Evolutionary conservation across 2,797 vertebrate species (phyloP).

Genomic region (Denticeps clupeoides): DNA sequence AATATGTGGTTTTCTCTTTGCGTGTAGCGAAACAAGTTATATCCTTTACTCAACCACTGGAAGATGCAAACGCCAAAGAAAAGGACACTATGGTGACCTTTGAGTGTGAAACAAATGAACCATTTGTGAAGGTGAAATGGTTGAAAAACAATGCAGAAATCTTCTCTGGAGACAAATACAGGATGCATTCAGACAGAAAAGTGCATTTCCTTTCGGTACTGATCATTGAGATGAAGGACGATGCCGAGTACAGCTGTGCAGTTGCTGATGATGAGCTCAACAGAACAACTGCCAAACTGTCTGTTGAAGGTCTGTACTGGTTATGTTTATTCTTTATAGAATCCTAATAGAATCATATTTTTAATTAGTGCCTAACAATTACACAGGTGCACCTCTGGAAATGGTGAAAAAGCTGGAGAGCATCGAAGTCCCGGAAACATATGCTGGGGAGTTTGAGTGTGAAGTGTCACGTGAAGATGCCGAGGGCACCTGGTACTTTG

Average conservation of each 20-base stretch:
- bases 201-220: slow-evolving; percentile 93
- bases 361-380: slow-evolving; percentile 4
- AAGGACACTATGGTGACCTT: slow-evolving; percentile 91
- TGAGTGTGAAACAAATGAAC: slow-evolving; percentile 96
- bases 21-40: slow-evolving; percentile 74
- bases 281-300: slow-evolving; percentile 76
- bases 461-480: slow-evolving; percentile 81
- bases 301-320: slow-evolving; percentile 78
- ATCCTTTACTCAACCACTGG: slow-evolving; percentile 72
- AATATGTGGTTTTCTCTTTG: slow-evolving; percentile 3
- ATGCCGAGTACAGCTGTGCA: slow-evolving; percentile 79
- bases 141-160: slow-evolving; percentile 77
- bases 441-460: slow-evolving; percentile 85
- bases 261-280: slow-evolving; percentile 71
- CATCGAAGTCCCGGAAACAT: slow-evolving; percentile 85
- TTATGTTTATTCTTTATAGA: neutral
- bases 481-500: slow-evolving; percentile 88
- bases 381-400: slow-evolving; percentile 75
- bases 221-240: slow-evolving; percentile 71
- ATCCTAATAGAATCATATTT: neutral
- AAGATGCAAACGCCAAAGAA: slow-evolving; percentile 75
- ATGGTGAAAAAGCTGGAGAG: slow-evolving; percentile 78
- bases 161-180: slow-evolving; percentile 86
- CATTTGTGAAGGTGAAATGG: slow-evolving; percentile 95
- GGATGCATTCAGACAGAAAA: slow-evolving; percentile 95